Percentiles rank a stretch among this genome's conserved stretches.
phyloP scores from a whole-genome alignment of 2,113 vertebrate genomes.

The Theristicus caerulescens region DNA sequence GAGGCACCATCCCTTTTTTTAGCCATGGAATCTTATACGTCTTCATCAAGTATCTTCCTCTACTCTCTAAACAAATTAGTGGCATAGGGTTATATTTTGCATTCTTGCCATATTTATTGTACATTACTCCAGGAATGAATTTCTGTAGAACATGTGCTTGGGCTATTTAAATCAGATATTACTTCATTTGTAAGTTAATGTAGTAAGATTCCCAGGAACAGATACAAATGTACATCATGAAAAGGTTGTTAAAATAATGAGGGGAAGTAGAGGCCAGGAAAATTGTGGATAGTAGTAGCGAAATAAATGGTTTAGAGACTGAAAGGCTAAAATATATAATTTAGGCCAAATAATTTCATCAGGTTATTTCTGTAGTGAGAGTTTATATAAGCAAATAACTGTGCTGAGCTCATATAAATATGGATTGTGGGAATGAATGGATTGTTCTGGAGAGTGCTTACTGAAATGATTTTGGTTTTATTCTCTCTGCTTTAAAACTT shows the following conservation, averaged over 20 bases:
- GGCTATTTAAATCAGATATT: not conserved
- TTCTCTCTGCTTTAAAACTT: not conserved
- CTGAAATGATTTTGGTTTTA: not conserved
- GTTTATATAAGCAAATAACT: not conserved
- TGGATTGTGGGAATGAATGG: not conserved
- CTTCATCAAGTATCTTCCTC: not conserved
- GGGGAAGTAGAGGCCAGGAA: not conserved
- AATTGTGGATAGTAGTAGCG: accelerated
- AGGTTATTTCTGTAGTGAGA: not conserved
- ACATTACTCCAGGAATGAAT: not conserved
- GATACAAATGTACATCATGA: not conserved
- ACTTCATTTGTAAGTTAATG: not conserved
- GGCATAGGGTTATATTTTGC: not conserved
- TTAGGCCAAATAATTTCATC: not conserved
- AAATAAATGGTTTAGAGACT: not conserved
- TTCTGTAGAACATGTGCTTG: not conserved
- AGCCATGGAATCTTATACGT: not conserved
- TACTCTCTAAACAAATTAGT: not conserved
- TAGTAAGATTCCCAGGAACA: not conserved
- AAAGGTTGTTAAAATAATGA: not conserved
- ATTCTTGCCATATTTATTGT: not conserved
- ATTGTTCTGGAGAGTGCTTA: not conserved
- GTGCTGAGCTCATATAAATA: not conserved
- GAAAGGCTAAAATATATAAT: not conserved
- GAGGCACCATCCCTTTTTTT: not conserved